Percentiles rank a stretch among this genome's conserved stretches.
phyloP scores from a whole-genome alignment of 2,113 vertebrate genomes.

The Vicugna pacos region DNA sequence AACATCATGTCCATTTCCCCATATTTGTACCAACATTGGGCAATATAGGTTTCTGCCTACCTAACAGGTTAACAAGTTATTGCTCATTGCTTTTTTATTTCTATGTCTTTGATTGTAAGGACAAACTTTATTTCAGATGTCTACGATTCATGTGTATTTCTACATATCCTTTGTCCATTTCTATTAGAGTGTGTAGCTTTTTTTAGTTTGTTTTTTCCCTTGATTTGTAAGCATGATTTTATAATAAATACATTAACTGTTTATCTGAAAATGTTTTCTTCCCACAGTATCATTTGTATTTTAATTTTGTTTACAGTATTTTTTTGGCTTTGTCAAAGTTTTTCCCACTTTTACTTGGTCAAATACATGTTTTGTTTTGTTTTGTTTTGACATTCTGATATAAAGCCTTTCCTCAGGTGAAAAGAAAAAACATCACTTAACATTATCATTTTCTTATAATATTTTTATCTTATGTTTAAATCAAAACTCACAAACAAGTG shows the following conservation, averaged over 20 bases:
- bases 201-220: neutral
- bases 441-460: neutral
- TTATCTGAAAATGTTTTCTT: slow-evolving; percentile 2
- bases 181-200: neutral
- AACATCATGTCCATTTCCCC: neutral
- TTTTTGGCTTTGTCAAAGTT: neutral
- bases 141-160: neutral
- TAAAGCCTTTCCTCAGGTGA: neutral
- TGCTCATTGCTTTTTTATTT: neutral
- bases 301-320: neutral
- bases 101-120: neutral
- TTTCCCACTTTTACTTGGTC: slow-evolving; percentile 3
- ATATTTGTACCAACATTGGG: neutral
- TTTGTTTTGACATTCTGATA: neutral
- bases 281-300: neutral
- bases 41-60: neutral
- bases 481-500: neutral
- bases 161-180: neutral
- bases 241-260: neutral
- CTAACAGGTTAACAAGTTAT: neutral
- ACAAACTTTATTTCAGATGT: neutral
- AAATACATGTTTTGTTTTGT: neutral
- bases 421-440: neutral
- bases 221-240: slow-evolving; percentile 8
- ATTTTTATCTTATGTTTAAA: neutral